These are phyloP conservation scores for Rhopalosiphum nymphaeae DNA, from an alignment of 2,888 invertebrate genomes.

Conservation along the genomic window DNA sequence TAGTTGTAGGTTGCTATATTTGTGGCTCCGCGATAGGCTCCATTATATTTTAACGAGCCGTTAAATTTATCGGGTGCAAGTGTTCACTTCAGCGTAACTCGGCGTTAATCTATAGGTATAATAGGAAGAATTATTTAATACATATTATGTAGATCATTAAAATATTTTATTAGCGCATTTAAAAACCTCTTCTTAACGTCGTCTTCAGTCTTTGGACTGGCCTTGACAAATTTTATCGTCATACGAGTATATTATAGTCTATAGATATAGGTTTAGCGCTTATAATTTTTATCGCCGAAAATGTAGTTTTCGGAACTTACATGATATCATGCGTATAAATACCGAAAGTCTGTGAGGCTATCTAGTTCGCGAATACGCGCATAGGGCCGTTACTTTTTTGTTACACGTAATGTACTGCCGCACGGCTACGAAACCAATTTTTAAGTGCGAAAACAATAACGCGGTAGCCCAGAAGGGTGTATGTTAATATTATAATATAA, in stretches of 20 bases:
- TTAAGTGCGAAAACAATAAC: neutral
- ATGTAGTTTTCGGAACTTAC: too few relatives aligned
- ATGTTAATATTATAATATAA: neutral
- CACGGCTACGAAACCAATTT: neutral
- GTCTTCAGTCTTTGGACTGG: neutral
- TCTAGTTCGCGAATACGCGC: too few relatives aligned
- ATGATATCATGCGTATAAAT: too few relatives aligned
- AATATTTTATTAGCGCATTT: slow-evolving; percentile 2
- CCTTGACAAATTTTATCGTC: neutral
- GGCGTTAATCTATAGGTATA: neutral
- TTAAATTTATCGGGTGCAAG: neutral
- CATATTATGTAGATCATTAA: neutral
- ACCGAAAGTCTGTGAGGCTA: too few relatives aligned
- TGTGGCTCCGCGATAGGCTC: neutral
- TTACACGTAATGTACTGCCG: neutral
- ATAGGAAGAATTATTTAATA: neutral
- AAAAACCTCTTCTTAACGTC: neutral
- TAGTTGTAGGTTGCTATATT: neutral
- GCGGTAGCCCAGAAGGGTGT: neutral
- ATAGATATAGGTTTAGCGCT: neutral
- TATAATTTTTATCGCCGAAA: too few relatives aligned
- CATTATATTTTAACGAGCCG: neutral
- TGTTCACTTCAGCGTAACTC: neutral
- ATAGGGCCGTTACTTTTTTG: too few relatives aligned
- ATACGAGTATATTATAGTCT: too few relatives aligned